Evolutionary conservation across 2,888 invertebrate species (phyloP), one percentile per base, ranked within the genome.

Genomic region (Nephrocerus scutellatus): DNA sequence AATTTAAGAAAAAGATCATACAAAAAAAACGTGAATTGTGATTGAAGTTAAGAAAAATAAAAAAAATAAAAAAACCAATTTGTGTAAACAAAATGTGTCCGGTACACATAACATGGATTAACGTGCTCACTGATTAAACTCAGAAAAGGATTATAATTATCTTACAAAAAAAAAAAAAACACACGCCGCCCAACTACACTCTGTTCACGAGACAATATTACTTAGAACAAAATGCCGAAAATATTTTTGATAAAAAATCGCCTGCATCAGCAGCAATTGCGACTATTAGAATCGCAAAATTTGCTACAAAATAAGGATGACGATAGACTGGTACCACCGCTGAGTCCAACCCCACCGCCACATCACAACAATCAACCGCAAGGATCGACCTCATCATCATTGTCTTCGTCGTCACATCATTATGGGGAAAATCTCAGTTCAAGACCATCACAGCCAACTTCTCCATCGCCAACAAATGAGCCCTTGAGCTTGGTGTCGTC

Each of bases 241-340:
- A 90, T 90, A 71, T 90, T 89, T 72, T 72, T 88, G 59, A 87
- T 90, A 60, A 90, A 89, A 73, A 85, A 89, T 70, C 80, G 89
- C 66, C 76, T 90, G 74, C 86, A 86, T 58, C 86, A 88, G 80
- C 89, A 90, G 77, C 90, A 90, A 72, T 76, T 84, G 62, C 76
- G 83, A 59, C 72, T 90, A 65, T 73, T 83, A 70, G 88, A 88
- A 69, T 79, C 83, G 49, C 87, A 87, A 70, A 86, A 87, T 70
- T 82, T 87, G 70, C 75, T 83, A 56, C 74, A 77, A 43, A 65
- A 70, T 46, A 68, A 73, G 54, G 60, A 70, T 46, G 66, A 72
- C 52, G 79, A 80, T 62, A 70, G 77, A 47, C 66, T 78, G 50
- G 77, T 75, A 60, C 72, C 76, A 54, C 75, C 74, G 51, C 72